Evolutionary conservation across 2,888 invertebrate genomes (phyloP).

Genomic region (Prosapia bicincta): DNA sequence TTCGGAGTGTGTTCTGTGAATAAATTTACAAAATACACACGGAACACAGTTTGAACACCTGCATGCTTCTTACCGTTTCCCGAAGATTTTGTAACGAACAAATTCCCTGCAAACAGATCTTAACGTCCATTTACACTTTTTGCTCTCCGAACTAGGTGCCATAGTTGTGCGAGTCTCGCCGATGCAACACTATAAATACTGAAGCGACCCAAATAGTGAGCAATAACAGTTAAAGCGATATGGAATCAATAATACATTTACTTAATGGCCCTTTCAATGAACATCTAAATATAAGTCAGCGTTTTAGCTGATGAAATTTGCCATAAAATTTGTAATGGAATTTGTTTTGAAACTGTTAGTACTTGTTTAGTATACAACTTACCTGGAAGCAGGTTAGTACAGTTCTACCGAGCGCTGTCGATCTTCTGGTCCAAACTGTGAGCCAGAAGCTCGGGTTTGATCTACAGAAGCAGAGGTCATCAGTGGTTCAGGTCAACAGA

Average conservation of each 20-base stretch:
- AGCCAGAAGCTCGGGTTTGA: background rate
- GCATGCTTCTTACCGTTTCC: background rate
- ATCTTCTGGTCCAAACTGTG: background rate
- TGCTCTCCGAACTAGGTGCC: background rate
- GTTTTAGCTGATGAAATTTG: background rate
- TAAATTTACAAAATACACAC: no score
- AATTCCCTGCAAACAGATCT: background rate
- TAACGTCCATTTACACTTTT: background rate
- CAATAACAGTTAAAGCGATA: background rate
- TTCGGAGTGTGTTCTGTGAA: no score
- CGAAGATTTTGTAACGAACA: background rate
- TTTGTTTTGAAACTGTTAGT: no score
- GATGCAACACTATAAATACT: background rate
- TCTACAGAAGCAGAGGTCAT: background rate
- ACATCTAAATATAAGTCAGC: background rate
- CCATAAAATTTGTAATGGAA: background rate
- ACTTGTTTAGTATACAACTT: background rate
- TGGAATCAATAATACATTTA: background rate
- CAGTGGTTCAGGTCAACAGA: background rate
- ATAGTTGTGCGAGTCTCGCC: background rate
- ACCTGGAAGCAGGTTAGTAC: background rate
- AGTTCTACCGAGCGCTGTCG: background rate
- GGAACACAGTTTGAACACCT: no score
- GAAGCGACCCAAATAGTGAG: background rate
- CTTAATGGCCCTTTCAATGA: background rate